Evolutionary conservation across 2,888 invertebrate species (phyloP), one percentile per base, ranked within the genome.

Genomic region (Diaprepes abbreviatus): DNA sequence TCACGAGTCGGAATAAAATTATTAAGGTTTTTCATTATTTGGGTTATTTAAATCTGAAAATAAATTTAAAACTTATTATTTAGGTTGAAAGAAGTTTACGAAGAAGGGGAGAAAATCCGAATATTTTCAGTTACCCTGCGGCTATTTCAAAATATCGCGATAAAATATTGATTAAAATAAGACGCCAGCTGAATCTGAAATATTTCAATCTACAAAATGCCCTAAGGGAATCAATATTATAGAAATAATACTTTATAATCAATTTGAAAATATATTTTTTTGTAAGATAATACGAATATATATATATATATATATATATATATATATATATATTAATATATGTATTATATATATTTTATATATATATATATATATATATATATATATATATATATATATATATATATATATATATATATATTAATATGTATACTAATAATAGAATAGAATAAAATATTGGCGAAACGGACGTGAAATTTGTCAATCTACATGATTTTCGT

Each of bases 331-430:
- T 45, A 45, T 45, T 7, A 7, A 45, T 45, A 45, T 45, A 45
- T 45, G 12, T 45, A 45, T 45, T 45, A 45, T 45, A 45, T 45
- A 45, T 45, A 45, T 45, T n/a, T n/a, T n/a, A 24, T 24, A 24
- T 24, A 24, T 45, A 45, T 45, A 45, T 45, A 45, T 45, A 45
- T 45, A 45, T 45, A 45, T 45, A 45, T 45, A 45, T 45, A 45
- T 45, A 45, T 45, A 45, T 45, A 45, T 45, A 45, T 45, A 45
- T 45, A 45, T 45, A 45, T 45, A 45, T 45, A 45, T 45, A 45
- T 45, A 45, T 45, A 16, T 45, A 45, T 45, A 16, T 45, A 45
- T 24, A 24, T 24, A 24, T 24, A 24, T 24, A 24, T 24, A 24
- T 24, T 24, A 4, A 24, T 24, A 24, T 24, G 24, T 24, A 24